Evolutionary conservation across 2,888 invertebrate species (phyloP), one percentile per base, ranked within the genome.

Genomic region (Bursaphelenchus okinawaensis): DNA sequence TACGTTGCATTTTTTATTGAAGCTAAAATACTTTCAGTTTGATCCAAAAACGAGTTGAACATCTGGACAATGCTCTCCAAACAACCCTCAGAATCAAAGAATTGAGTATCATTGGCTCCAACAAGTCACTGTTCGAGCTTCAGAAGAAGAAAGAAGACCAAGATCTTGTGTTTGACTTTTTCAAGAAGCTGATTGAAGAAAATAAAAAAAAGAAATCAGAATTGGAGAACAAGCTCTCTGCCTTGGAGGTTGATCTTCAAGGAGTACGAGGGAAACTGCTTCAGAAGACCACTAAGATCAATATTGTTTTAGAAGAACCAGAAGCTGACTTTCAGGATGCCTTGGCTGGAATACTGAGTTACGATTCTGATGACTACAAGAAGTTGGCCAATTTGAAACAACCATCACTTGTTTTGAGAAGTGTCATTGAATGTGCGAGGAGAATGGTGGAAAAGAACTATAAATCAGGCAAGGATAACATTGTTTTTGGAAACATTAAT

Each of bases 221-320:
- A 50, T 26, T 12, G 20, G 24, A 23, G 24, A 31, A 68, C 71
- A 68, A 51, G n/a, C 68, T 68, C 6, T 40, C 51, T 4, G n/a
- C 51, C 31, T 28, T 59, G n/a, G 50, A 71, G 27, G 9, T 27
- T 20, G 66, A 68, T 12, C 40, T 29, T 19, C n/a, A 24, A 19
- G 60, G 19, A 9, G 58, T 71, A 19, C 52, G 52, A 20, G 67
- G 20, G 7, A 56, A 68, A 29, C 50, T 68, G 9, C 29, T 59
- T 9, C 51, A 71, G 52, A 52, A 58, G 16, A 72, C 71, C 20
- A 54, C 50, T 6, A 71, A 67, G 52, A 72, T 68, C 28, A 66
- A 51, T n/a, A 28, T 54, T 4, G 58, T 66, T 19, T 9, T 68
- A 51, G 68, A 64, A 27, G 72, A 31, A 52, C 71, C 71, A 3